Percentiles rank a stretch among this genome's conserved stretches.
These are phyloP conservation scores for Lepidochrysops patricia DNA, from an alignment of 2,888 invertebrate species.

Conservation along the genomic window DNA sequence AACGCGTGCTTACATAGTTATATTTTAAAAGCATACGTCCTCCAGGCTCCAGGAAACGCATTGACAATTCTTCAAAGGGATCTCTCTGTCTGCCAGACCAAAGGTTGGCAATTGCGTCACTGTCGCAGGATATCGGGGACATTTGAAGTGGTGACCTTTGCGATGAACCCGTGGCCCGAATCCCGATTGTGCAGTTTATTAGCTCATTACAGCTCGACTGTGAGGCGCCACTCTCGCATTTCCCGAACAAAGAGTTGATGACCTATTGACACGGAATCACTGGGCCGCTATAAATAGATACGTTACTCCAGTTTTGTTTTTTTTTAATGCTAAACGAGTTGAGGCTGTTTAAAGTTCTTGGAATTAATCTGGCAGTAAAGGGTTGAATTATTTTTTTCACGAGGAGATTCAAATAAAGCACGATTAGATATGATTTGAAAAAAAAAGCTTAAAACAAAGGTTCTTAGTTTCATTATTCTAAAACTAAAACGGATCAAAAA, in stretches of 20 bases:
- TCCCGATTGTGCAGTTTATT: conserved; percentile 28
- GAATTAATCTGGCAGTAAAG: not conserved
- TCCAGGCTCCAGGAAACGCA: no score
- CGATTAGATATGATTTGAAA: no score
- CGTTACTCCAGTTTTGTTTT: not conserved
- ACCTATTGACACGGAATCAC: conserved; percentile 24
- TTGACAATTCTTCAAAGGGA: not conserved
- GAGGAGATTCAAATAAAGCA: no score
- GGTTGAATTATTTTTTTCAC: not conserved
- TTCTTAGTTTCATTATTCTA: no score
- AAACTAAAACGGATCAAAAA: no score
- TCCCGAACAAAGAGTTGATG: conserved; percentile 29
- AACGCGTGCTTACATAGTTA: no score
- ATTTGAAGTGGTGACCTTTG: not conserved
- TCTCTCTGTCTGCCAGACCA: not conserved
- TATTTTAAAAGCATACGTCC: no score
- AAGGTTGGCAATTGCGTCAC: not conserved
- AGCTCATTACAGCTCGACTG: conserved; percentile 25
- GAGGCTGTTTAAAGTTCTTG: not conserved
- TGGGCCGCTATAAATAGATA: not conserved
- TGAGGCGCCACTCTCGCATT: conserved; percentile 28
- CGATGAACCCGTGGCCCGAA: conserved; percentile 12
- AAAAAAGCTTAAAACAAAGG: not conserved
- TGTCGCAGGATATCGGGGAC: not conserved
- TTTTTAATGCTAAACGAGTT: not conserved